These are phyloP conservation scores for Apogon talboti DNA, from an alignment of 2,797 vertebrate genomes.

Conservation along the genomic window DNA sequence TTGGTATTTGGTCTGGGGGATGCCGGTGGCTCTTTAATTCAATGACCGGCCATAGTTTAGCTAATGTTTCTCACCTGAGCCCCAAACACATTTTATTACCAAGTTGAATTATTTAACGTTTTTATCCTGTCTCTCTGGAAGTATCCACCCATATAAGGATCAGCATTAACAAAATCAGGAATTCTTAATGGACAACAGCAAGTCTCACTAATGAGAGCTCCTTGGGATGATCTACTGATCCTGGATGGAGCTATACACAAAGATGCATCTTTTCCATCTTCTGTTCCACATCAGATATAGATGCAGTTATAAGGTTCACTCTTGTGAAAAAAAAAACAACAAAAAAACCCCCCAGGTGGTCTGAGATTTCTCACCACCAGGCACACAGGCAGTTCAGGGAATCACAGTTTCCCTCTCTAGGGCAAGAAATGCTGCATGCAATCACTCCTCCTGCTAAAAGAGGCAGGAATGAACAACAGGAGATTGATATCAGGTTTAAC, in stretches of 20 bases:
- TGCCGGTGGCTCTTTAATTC: conserved; percentile 36
- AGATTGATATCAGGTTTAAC: conserved; percentile 71
- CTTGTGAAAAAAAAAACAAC: conserved; percentile 30
- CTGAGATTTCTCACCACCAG: conserved; percentile 57
- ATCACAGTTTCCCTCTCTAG: conserved; percentile 65
- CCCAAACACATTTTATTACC: neutral
- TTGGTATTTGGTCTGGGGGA: conserved; percentile 49
- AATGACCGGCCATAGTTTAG: conserved; percentile 39
- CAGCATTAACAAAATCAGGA: too few species aligned
- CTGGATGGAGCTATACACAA: conserved; percentile 40
- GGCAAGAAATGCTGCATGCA: conserved; percentile 65
- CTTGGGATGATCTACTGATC: conserved; percentile 4
- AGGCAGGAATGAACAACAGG: conserved; percentile 56
- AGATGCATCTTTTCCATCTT: conserved; percentile 30
- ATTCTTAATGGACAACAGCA: too few species aligned
- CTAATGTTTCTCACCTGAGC: conserved; percentile 27
- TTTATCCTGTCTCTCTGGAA: too few species aligned
- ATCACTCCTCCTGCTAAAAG: conserved; percentile 69
- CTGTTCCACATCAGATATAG: conserved; percentile 42
- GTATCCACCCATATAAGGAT: too few species aligned
- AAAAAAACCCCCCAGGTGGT: conserved; percentile 30
- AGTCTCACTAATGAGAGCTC: conserved; percentile 62
- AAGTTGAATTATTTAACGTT: too few species aligned
- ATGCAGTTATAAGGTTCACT: conserved; percentile 65
- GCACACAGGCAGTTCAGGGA: conserved; percentile 48